Conservation (phyloP, 2,113 vertebrate species). For the Sander lucioperca region DNA sequence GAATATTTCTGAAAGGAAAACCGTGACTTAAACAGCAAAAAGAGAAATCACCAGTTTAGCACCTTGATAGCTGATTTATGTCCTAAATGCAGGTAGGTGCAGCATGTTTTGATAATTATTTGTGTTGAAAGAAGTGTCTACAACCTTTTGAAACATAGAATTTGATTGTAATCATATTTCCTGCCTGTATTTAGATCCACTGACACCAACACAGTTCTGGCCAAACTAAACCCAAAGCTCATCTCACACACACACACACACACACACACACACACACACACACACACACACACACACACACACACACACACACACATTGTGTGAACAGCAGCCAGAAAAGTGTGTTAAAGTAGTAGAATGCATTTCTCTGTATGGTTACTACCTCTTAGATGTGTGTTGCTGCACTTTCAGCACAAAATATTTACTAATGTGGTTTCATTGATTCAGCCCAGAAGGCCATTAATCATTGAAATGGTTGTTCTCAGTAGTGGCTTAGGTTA, state of each 20-base stretch:
- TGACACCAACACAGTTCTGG: background rate
- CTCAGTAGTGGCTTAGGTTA: constrained; percentile 51
- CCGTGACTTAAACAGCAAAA: constrained; percentile 3
- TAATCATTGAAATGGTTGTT: constrained; percentile 58
- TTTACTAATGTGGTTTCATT: constrained; percentile 66
- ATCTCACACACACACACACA: background rate
- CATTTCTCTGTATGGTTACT: constrained; percentile 34
- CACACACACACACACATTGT: background rate
- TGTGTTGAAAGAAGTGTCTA: constrained; percentile 9
- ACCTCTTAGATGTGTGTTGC: constrained; percentile 30
- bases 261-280: background rate
- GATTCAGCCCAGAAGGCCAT: constrained; percentile 49
- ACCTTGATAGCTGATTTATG: background rate
- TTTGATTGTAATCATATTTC: constrained; percentile 1
- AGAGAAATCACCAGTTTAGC: background rate
- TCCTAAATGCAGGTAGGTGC: constrained; percentile 4
- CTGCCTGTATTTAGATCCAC: constrained; percentile 7
- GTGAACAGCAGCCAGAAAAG: constrained; percentile 16
- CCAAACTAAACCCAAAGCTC: constrained; percentile 8
- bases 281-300: background rate
- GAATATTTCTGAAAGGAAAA: background rate
- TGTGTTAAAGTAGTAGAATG: background rate
- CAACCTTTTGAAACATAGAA: background rate
- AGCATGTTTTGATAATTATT: background rate
- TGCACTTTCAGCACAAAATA: constrained; percentile 48